These are phyloP conservation scores for Tipula vernalis DNA, from an alignment of 2,888 invertebrate species.

Conservation along the genomic window DNA sequence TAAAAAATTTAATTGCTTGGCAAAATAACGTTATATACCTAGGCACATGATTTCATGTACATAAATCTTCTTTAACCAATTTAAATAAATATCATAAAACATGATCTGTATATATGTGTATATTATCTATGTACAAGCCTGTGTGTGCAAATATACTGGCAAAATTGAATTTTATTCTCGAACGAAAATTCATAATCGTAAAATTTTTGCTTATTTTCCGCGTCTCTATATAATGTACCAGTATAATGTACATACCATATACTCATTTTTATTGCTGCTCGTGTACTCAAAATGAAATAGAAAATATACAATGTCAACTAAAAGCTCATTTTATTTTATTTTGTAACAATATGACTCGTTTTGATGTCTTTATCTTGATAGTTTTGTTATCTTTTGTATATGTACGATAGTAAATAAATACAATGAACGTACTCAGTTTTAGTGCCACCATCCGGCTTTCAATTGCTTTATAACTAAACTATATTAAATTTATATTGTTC, in stretches of 20 bases:
- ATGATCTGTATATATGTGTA: not conserved
- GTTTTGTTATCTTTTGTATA: not conserved
- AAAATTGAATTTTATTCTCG: not conserved
- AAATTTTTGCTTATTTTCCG: not conserved
- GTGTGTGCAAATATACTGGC: too few species aligned
- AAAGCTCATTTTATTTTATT: not conserved
- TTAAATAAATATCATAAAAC: not conserved
- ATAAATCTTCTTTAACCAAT: not conserved
- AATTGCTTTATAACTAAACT: not conserved
- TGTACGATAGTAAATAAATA: not conserved
- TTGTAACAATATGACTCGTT: not conserved
- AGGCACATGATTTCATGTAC: not conserved
- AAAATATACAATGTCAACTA: not conserved
- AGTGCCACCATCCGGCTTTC: not conserved
- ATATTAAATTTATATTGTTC: not conserved
- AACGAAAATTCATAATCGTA: not conserved
- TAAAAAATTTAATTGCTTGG: not conserved
- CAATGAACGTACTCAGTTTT: not conserved
- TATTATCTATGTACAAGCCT: too few species aligned
- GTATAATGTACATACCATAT: not conserved
- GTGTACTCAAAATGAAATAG: not conserved
- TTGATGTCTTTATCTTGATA: not conserved
- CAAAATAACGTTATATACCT: not conserved
- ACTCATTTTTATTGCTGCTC: not conserved
- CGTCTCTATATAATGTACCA: not conserved